Evolutionary conservation across 2,113 vertebrate species (phyloP).

Genomic region (Actinemys pallida): DNA sequence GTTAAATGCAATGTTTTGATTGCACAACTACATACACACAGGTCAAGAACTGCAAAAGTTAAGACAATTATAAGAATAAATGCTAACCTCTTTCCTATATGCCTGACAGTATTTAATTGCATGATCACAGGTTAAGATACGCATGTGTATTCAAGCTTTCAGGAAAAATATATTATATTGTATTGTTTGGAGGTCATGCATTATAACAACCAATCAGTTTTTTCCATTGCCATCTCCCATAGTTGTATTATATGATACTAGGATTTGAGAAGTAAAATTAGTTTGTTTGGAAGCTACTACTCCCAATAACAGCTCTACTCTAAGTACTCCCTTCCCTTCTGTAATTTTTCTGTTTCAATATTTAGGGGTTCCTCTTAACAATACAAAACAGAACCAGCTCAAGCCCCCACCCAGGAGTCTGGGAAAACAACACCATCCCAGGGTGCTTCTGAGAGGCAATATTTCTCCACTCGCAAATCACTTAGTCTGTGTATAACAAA

Average conservation of each 20-base stretch:
- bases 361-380: too few relatives aligned
- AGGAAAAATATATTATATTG: too few relatives aligned
- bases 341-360: too few relatives aligned
- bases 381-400: too few relatives aligned
- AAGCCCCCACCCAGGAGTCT: too few relatives aligned
- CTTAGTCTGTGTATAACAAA: too few relatives aligned
- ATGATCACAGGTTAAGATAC: neutral
- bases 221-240: neutral
- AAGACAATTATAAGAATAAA: neutral
- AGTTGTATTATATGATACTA: fast-evolving
- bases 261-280: neutral
- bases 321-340: too few relatives aligned
- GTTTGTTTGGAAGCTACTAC: neutral
- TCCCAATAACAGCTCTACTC: neutral
- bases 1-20: neutral
- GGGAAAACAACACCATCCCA: too few relatives aligned
- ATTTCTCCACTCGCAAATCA: too few relatives aligned
- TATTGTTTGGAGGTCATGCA: neutral
- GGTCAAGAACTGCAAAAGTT: neutral
- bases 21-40: neutral
- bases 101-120: neutral
- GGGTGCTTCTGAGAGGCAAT: too few relatives aligned
- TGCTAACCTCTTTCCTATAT: neutral
- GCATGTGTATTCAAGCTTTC: neutral
- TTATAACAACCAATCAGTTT: neutral